Conservation (phyloP, 1,140 invertebrate species). For the Drosophila micromelanica region DNA sequence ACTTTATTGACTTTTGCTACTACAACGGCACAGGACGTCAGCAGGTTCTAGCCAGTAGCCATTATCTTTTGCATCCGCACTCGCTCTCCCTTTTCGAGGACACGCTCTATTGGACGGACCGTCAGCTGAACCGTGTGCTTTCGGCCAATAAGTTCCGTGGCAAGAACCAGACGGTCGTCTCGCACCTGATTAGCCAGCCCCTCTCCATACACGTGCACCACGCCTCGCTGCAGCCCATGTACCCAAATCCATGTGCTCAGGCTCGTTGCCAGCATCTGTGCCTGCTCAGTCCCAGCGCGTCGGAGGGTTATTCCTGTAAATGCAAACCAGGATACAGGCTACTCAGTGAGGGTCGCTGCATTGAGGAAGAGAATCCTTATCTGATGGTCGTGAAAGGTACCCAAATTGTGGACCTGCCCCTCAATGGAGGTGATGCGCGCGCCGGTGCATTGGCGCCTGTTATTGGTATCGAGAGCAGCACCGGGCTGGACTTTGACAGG, state of each 20-base stretch:
- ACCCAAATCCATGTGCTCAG: slow-evolving; percentile 92
- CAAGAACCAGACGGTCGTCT: slow-evolving; percentile 95
- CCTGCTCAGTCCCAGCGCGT: slow-evolving; percentile 90
- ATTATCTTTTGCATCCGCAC: slow-evolving; percentile 97
- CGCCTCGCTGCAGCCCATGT: slow-evolving; percentile 95
- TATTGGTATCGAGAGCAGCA: slow-evolving; percentile 95
- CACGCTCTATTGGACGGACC: slow-evolving; percentile 98
- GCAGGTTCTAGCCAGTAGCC: slow-evolving; percentile 93
- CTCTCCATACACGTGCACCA: slow-evolving; percentile 97
- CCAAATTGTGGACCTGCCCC: slow-evolving; percentile 93
- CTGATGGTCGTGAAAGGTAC: slow-evolving; percentile 95
- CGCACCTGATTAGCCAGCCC: slow-evolving; percentile 96
- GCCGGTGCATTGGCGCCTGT: slow-evolving; percentile 94
- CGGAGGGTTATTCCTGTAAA: slow-evolving; percentile 92
- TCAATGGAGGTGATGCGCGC: slow-evolving; percentile 90
- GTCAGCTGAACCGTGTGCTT: slow-evolving; percentile 94
- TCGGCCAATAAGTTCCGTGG: slow-evolving; percentile 96
- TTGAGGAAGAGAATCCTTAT: slow-evolving; percentile 94
- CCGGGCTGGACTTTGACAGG: slow-evolving; percentile 96
- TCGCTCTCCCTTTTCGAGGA: slow-evolving; percentile 97
- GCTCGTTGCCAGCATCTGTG: slow-evolving; percentile 96
- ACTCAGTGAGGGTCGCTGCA: slow-evolving; percentile 89
- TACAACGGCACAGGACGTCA: slow-evolving; percentile 96
- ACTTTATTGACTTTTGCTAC: slow-evolving; percentile 99
- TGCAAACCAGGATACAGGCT: slow-evolving; percentile 95